Conservation (phyloP, 2,888 invertebrate species). For the Melipona beecheii region DNA sequence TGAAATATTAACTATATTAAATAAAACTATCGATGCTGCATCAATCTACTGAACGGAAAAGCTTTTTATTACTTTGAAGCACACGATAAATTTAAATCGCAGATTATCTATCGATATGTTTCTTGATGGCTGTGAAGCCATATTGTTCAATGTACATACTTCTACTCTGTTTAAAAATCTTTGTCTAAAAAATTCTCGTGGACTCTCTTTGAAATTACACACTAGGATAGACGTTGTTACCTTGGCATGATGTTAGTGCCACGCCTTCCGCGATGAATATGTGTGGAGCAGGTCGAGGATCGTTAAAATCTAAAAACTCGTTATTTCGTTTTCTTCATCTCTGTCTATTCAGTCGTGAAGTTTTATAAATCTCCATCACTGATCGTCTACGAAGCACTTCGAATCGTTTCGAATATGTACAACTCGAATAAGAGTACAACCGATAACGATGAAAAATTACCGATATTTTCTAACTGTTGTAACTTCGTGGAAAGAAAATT, state of each 20-base stretch:
- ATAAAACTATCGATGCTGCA: accelerated
- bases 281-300: slow-evolving; percentile 18
- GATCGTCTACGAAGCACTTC: too few relatives aligned
- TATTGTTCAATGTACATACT: neutral
- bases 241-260: slow-evolving; percentile 35
- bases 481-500: too few relatives aligned
- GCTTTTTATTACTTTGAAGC: neutral
- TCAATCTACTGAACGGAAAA: neutral
- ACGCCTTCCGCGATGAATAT: slow-evolving; percentile 40
- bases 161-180: neutral
- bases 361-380: neutral
- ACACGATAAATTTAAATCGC: neutral
- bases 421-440: too few relatives aligned
- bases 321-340: neutral
- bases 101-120: neutral
- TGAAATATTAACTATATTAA: neutral
- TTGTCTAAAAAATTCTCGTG: slow-evolving; percentile 26
- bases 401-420: too few relatives aligned
- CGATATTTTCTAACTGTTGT: too few relatives aligned
- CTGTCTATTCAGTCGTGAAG: neutral
- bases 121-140: slow-evolving; percentile 1
- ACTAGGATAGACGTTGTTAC: slow-evolving; percentile 40
- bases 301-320: slow-evolving; percentile 41
- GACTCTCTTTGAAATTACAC: too few relatives aligned
- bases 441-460: too few relatives aligned